Evolutionary conservation across 2,113 vertebrate species (phyloP).

Genomic region (Pomatostomus ruficeps): DNA sequence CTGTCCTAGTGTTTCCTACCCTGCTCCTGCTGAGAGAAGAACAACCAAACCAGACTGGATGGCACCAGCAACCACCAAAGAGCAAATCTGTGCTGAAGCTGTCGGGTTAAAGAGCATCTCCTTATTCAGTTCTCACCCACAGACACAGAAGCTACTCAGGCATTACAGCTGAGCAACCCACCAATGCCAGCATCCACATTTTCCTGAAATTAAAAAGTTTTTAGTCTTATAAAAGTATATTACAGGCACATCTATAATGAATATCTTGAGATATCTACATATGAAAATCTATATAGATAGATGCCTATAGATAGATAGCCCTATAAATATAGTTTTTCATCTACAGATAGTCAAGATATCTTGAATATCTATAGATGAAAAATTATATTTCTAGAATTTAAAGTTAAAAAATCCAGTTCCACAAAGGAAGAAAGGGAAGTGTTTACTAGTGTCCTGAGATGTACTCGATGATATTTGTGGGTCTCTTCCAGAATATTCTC

Average conservation of each 20-base stretch:
- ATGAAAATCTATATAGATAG: not conserved
- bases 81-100: not conserved
- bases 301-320: not conserved
- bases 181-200: not conserved
- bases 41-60: not conserved
- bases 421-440: not conserved
- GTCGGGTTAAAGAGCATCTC: not conserved
- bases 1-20: not conserved
- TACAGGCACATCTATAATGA: not conserved
- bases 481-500: not conserved
- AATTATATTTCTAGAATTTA: not conserved
- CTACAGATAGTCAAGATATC: not conserved
- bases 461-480: not conserved
- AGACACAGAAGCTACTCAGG: not conserved
- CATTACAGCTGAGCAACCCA: not conserved
- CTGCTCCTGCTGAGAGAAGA: not conserved
- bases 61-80: not conserved
- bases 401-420: not conserved
- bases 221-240: not conserved
- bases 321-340: not conserved
- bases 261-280: not conserved
- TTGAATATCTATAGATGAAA: not conserved
- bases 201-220: not conserved
- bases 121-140: rapidly evolving
- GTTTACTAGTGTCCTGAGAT: not conserved